A percentile compares a stretch with the other conserved stretches of the same genome.
phyloP scores from a whole-genome alignment of 2,888 invertebrate species.

The Ceratothoa steindachneri region DNA sequence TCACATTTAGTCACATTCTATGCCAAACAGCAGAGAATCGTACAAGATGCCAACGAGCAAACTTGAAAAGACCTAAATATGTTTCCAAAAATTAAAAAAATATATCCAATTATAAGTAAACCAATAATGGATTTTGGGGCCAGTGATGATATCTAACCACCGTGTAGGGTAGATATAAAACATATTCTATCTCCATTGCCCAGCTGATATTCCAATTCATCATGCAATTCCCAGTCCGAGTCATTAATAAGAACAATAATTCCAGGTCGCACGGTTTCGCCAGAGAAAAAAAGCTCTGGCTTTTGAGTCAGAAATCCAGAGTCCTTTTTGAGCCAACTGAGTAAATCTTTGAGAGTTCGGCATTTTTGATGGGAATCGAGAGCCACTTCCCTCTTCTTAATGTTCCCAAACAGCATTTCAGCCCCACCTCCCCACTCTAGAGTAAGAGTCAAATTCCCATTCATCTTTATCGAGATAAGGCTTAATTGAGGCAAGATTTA shows the following conservation, averaged over 20 bases:
- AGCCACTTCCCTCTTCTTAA: conserved; percentile 66
- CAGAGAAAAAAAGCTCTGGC: conserved; percentile 62
- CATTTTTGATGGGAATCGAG: conserved; percentile 55
- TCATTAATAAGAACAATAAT: conserved; percentile 92
- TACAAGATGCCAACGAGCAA: too few species aligned
- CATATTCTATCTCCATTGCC: conserved; percentile 54
- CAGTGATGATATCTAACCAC: too few species aligned
- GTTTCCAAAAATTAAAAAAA: too few species aligned
- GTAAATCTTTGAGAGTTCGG: conserved; percentile 63
- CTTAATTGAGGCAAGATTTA: background rate
- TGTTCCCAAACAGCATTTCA: conserved; percentile 79
- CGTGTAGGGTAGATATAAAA: conserved; percentile 58
- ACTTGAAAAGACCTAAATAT: too few species aligned
- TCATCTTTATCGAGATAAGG: background rate
- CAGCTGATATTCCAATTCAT: conserved; percentile 55
- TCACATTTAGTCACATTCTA: too few species aligned
- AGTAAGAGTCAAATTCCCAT: conserved; percentile 24
- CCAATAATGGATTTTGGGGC: too few species aligned
- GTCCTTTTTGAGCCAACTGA: conserved; percentile 80
- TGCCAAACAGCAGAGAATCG: too few species aligned
- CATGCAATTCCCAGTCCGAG: conserved; percentile 86
- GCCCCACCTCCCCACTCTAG: conserved; percentile 73
- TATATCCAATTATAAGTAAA: too few species aligned
- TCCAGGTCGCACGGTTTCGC: conserved; percentile 65
- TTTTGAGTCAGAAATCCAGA: conserved; percentile 67